Evolutionary conservation across 1,140 invertebrate species (phyloP), one percentile per base, ranked within the genome.

Genomic region (Brachionus rotundiformis): DNA sequence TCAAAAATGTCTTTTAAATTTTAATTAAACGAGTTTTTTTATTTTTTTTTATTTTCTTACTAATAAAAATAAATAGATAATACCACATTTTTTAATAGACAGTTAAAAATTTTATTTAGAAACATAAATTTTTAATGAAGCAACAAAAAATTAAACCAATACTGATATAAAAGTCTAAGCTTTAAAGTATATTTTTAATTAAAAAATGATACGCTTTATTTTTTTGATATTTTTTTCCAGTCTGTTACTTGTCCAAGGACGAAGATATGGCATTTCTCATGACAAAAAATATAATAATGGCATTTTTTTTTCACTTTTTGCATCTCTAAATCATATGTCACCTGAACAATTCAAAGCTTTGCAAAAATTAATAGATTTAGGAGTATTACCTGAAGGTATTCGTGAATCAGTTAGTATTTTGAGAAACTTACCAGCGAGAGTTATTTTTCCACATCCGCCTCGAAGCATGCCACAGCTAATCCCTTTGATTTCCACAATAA

Each of bases 311-410:
- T 19, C 31, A 4, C 36, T 68, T 19, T 68, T 68, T 36, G 16
- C 5, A 36, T 33, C 29, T 8, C 16, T 68, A 4, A 33, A 36
- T 36, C 13, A 33, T n/a, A 33, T 68, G 27, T 19, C 29, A 16
- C 29, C 16, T 8, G 63, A 68, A 68, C 27, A 68, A 11, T 36
- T 68, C 27, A 33, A 33, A 36, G 63, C n/a, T 68, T 68, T 68
- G 33, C 29, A 68, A 19, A 68, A 8, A 36, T 68, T 68, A 8
- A 68, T 36, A 33, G 31, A 68, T 19, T 68, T 68, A 68, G 63
- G 63, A 68, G 29, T 68, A 8, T 16, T 68, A 36, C 31, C 63
- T 8, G 16, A 1, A 16, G 7, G 19, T 36, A 36, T 68, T n/a
- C 27, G 63, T 68, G 27, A 33, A 36, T 11, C 63, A 33, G 33